Conservation (phyloP, 2,113 vertebrate species). For the Carlito syrichta region DNA sequence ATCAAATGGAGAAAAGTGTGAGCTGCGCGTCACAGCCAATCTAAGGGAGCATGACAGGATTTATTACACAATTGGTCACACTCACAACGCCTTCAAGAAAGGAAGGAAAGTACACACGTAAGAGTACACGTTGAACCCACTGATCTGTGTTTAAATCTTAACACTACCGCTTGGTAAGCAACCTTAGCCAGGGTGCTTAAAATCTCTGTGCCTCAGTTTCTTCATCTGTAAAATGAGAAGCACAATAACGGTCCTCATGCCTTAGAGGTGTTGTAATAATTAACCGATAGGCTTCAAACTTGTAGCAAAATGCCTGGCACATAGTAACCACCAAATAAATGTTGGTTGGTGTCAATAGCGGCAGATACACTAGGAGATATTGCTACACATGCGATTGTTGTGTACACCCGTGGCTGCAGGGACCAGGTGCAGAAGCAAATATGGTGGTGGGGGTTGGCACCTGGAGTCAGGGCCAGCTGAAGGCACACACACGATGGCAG, state of each 20-base stretch:
- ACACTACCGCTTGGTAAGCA: neutral
- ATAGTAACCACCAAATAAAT: neutral
- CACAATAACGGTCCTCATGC: neutral
- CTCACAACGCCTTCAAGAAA: neutral
- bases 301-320: neutral
- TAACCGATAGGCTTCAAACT: neutral
- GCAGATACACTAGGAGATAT: neutral
- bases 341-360: neutral
- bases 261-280: neutral
- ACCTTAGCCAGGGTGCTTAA: neutral
- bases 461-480: no score
- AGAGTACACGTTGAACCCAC: neutral
- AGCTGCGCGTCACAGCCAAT: neutral
- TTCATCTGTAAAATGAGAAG: neutral
- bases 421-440: no score
- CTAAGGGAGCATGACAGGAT: neutral
- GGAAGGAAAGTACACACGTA: neutral
- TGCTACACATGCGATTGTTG: no score
- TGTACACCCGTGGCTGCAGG: no score
- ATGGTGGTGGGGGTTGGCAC: no score
- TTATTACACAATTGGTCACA: neutral
- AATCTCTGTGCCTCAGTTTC: neutral
- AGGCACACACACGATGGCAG: no score
- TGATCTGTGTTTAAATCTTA: neutral
- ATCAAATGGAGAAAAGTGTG: neutral